Conservation (phyloP, 2,888 invertebrate species). For the Nezara viridula region DNA sequence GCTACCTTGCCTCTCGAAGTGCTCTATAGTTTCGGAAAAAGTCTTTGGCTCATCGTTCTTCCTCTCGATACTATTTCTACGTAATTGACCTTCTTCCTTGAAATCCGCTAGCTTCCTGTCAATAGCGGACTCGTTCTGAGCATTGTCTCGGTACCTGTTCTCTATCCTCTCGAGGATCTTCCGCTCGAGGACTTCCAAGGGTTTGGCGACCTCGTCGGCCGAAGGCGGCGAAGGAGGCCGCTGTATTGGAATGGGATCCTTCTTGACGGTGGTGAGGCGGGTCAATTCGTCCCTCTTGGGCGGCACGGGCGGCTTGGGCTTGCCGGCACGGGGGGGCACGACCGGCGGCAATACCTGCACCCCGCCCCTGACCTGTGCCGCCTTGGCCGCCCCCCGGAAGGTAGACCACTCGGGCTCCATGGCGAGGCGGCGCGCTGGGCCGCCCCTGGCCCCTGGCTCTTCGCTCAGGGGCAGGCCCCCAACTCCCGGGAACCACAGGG, state of each 20-base stretch:
- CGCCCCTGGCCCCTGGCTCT: conserved; percentile 63
- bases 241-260: conserved; percentile 59
- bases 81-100: conserved; percentile 56
- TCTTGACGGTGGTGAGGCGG: conserved; percentile 65
- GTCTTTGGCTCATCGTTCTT: conserved; percentile 53
- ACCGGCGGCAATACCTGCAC: conserved; percentile 65
- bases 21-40: conserved; percentile 56
- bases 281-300: conserved; percentile 66
- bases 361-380: conserved; percentile 62
- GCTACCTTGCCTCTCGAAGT: conserved; percentile 57
- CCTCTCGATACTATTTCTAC: conserved; percentile 58
- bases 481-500: conserved; percentile 67
- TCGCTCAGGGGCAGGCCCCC: conserved; percentile 67
- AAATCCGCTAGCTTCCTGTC: conserved; percentile 22
- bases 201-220: conserved; percentile 61
- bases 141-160: conserved; percentile 34
- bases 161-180: conserved; percentile 59
- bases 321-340: conserved; percentile 64
- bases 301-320: conserved; percentile 66
- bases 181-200: conserved; percentile 61
- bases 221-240: conserved; percentile 53
- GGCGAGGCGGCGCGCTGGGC: conserved; percentile 64
- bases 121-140: conserved; percentile 24
- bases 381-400: conserved; percentile 55
- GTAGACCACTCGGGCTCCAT: conserved; percentile 60